Conservation (phyloP, 2,888 invertebrate species). For the Hirtodrosophila confusa region DNA sequence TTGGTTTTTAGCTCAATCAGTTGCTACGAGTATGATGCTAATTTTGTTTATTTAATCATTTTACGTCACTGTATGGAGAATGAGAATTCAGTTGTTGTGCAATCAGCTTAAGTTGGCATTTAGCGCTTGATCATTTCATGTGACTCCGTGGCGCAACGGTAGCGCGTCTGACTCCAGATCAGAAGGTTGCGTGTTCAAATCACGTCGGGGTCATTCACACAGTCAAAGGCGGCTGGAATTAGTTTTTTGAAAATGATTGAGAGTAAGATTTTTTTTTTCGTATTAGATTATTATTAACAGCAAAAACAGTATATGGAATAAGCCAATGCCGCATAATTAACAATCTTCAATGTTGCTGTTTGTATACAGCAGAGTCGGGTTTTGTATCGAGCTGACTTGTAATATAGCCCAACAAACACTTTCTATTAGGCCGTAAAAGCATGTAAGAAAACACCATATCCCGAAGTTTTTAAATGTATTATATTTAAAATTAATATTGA, state of each 20-base stretch:
- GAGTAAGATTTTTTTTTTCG: too few species aligned
- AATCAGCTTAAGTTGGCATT: not conserved
- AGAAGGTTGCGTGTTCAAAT: slow-evolving; percentile 72
- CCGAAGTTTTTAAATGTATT: too few species aligned
- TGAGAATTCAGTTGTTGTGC: not conserved
- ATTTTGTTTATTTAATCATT: slow-evolving; percentile 7
- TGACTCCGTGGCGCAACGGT: slow-evolving; percentile 71
- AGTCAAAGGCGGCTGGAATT: not conserved
- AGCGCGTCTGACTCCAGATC: slow-evolving; percentile 71
- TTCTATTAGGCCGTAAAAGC: too few species aligned
- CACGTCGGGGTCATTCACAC: slow-evolving; percentile 59
- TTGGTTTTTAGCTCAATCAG: slow-evolving; percentile 4
- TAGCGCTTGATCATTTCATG: slow-evolving; percentile 36
- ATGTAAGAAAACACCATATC: too few species aligned
- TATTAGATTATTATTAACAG: not conserved
- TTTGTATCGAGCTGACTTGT: too few species aligned
- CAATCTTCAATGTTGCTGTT: too few species aligned
- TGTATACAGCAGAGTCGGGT: too few species aligned
- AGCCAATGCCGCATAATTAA: too few species aligned
- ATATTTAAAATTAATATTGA: too few species aligned
- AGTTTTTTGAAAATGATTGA: slow-evolving; percentile 11
- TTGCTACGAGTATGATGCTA: not conserved
- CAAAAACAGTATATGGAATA: too few species aligned
- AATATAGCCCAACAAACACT: too few species aligned
- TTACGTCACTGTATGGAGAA: not conserved